A percentile compares a stretch with the other conserved stretches of the same genome.
Evolutionary conservation across 2,113 vertebrate species (phyloP).

Genomic region (Catharus bicknelli): DNA sequence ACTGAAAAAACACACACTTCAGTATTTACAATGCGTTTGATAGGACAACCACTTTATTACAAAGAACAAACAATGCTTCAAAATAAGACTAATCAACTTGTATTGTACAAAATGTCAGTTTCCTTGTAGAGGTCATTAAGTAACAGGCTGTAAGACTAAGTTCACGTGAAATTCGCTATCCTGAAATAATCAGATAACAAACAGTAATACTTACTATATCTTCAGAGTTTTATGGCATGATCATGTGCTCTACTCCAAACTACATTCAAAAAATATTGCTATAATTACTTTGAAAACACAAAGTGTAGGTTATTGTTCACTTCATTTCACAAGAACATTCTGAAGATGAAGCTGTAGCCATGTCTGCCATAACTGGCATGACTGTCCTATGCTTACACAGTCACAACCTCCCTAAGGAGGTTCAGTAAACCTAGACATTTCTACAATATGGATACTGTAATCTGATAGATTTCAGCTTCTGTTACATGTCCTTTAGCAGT

Average conservation of each 20-base stretch:
- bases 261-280: slow-evolving; percentile 69
- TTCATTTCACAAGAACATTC: slow-evolving; percentile 59
- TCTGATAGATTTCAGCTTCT: slow-evolving; percentile 12
- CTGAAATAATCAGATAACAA: slow-evolving; percentile 50
- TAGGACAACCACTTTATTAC: slow-evolving; percentile 74
- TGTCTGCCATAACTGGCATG: background rate
- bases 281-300: slow-evolving; percentile 64
- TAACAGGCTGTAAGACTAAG: slow-evolving; percentile 61
- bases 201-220: slow-evolving; percentile 41
- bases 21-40: background rate
- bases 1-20: background rate
- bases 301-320: slow-evolving; percentile 56
- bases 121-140: slow-evolving; percentile 56
- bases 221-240: slow-evolving; percentile 57
- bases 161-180: slow-evolving; percentile 46
- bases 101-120: slow-evolving; percentile 66
- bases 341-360: slow-evolving; percentile 39
- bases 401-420: slow-evolving; percentile 9
- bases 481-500: background rate
- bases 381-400: background rate
- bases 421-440: background rate
- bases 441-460: background rate
- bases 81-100: slow-evolving; percentile 50
- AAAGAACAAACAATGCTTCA: slow-evolving; percentile 62
- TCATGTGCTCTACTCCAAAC: slow-evolving; percentile 62